phyloP scores from a whole-genome alignment of 2,888 invertebrate genomes.

The Chloroclysta siterata region DNA sequence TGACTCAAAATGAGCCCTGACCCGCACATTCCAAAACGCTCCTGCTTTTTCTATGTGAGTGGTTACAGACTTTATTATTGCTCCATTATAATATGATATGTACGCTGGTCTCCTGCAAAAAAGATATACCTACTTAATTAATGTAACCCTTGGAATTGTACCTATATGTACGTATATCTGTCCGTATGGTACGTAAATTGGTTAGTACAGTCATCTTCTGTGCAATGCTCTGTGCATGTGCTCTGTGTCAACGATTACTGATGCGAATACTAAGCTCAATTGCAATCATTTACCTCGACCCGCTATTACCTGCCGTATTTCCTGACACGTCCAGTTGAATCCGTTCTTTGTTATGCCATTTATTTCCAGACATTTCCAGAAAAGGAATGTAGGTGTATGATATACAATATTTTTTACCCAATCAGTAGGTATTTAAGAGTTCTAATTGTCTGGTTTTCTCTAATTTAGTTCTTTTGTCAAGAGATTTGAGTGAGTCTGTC shows the following conservation, averaged over 20 bases:
- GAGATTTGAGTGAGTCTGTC: no score
- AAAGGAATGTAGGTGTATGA: no score
- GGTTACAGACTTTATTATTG: conserved; percentile 87
- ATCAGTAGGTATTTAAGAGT: no score
- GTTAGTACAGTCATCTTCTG: neutral
- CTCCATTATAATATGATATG: conserved; percentile 87
- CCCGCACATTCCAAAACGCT: conserved; percentile 59
- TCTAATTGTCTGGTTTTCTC: no score
- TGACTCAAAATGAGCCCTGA: conserved; percentile 65
- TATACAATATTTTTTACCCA: no score
- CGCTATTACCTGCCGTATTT: neutral
- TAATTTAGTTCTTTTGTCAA: no score
- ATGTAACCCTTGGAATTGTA: no score
- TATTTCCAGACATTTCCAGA: no score
- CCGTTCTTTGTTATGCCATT: neutral
- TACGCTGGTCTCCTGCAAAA: conserved; percentile 87
- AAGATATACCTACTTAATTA: neutral
- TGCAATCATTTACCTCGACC: conserved; percentile 8
- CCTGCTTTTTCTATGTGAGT: conserved; percentile 60
- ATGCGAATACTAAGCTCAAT: conserved; percentile 16
- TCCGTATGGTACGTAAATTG: neutral
- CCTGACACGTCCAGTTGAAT: neutral
- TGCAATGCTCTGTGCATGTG: conserved; percentile 1
- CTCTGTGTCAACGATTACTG: neutral
- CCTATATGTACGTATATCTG: no score